These are phyloP conservation scores for Pachypsylla venusta DNA, from an alignment of 1,140 invertebrate genomes.

Conservation along the genomic window DNA sequence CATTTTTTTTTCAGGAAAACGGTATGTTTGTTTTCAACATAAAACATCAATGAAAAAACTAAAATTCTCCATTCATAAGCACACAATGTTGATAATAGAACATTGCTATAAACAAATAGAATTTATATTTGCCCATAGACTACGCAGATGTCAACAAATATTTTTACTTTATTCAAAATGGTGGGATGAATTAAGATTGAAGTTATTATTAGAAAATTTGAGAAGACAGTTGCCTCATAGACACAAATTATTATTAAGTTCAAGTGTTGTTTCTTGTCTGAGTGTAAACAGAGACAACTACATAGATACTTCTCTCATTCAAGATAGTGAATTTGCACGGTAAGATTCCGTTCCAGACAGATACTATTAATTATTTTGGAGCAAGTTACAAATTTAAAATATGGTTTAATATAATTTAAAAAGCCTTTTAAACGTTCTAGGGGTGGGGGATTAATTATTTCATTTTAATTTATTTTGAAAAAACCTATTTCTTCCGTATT, in stretches of 20 bases:
- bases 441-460: too few species aligned
- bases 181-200: constrained; percentile 7
- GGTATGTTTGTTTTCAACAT: neutral
- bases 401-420: too few species aligned
- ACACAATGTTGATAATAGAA: neutral
- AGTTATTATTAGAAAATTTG: neutral
- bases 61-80: neutral
- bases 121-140: constrained; percentile 7
- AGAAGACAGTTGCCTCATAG: neutral
- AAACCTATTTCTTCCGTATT: too few species aligned
- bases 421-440: too few species aligned
- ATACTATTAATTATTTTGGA: too few species aligned
- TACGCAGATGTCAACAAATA: constrained; percentile 5
- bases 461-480: too few species aligned
- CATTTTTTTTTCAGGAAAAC: neutral
- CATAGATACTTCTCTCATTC: neutral
- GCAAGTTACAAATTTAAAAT: too few species aligned
- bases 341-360: too few species aligned
- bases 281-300: neutral
- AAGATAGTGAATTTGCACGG: constrained; percentile 1
- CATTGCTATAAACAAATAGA: neutral
- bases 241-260: neutral
- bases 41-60: neutral
- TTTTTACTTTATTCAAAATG: neutral
- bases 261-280: neutral